Evolutionary conservation across 2,113 vertebrate species (phyloP), one percentile per base, ranked within the genome.

Genomic region (Sander lucioperca): DNA sequence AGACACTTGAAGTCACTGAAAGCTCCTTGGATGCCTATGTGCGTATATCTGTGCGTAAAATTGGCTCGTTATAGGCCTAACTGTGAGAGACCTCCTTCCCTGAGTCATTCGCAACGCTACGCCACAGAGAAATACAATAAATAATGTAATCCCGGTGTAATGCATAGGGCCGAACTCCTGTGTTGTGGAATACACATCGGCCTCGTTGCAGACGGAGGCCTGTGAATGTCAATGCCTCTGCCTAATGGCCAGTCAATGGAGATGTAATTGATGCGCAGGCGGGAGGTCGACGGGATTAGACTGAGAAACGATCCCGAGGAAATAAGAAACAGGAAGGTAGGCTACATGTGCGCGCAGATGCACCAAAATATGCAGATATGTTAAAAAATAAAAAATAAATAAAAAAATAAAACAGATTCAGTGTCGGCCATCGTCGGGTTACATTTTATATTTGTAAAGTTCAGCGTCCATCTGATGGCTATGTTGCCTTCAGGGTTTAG

Each of bases 231-330:
- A 95, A 96, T 93, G 92, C 88, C 77, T 91, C 82, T 13, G 85
- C 89, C 90, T 95, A 94, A 95, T 91, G 92, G 87, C 79, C 50
- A 74, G 50, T 94, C 92, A 95, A 94, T 94, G 91, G 87, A 75
- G 69, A 88, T 92, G 94, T 94, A 94, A 95, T 93, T 91, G 95
- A 94, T 93, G 92, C 90, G 90, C 92, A 92, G 62, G 90, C 91
- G 81, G 94, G 94, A 91, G 95, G 94, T 90, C 94, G 72, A 86
- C 88, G 83, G 92, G 94, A 95, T 94, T 95, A 94, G 63, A 84
- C 36, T 48, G 86, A 83, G 85, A 85, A 87, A 90, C 77, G 68
- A 78, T 30, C 56, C 45, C 43, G 47, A 70, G 75, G 73, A 86
- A 86, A 87, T 43, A 66, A 70, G 62, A 43, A 72, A 78, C 76